Conservation (phyloP, 2,888 invertebrate species). For the Biston stratarius region DNA sequence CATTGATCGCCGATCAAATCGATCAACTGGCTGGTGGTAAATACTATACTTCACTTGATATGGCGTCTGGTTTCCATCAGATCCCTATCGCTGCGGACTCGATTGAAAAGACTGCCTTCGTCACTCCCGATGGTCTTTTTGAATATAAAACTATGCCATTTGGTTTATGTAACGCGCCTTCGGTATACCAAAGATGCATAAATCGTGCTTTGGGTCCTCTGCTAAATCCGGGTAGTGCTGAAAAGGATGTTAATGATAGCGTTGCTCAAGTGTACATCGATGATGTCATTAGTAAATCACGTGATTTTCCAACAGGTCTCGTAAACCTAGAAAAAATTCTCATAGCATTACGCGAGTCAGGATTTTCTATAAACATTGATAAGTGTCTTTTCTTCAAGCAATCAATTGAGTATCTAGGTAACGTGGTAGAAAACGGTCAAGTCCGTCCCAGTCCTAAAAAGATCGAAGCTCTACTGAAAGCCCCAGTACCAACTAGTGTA, state of each 20-base stretch:
- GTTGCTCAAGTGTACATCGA: constrained; percentile 51
- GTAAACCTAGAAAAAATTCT: constrained; percentile 43
- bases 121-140: constrained; percentile 44
- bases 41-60: constrained; percentile 28
- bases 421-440: constrained; percentile 45
- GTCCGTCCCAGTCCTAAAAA: constrained; percentile 50
- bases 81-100: constrained; percentile 43
- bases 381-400: constrained; percentile 48
- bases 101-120: constrained; percentile 52
- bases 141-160: constrained; percentile 52
- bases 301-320: constrained; percentile 39
- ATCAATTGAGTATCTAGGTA: constrained; percentile 50
- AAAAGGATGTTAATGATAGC: background rate
- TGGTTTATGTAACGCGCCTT: constrained; percentile 23
- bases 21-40: constrained; percentile 27
- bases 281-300: constrained; percentile 48
- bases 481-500: constrained; percentile 45
- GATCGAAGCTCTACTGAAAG: constrained; percentile 48
- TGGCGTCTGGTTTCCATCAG: constrained; percentile 40
- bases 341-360: constrained; percentile 41
- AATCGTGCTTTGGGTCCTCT: constrained; percentile 19
- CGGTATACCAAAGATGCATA: constrained; percentile 41
- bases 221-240: background rate
- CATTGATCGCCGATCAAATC: constrained; percentile 34
- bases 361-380: constrained; percentile 50